A percentile compares a stretch with the other conserved stretches of the same genome.
Conservation (phyloP, 92 coral and sea anemone species). For the Palythoa grandis region DNA sequence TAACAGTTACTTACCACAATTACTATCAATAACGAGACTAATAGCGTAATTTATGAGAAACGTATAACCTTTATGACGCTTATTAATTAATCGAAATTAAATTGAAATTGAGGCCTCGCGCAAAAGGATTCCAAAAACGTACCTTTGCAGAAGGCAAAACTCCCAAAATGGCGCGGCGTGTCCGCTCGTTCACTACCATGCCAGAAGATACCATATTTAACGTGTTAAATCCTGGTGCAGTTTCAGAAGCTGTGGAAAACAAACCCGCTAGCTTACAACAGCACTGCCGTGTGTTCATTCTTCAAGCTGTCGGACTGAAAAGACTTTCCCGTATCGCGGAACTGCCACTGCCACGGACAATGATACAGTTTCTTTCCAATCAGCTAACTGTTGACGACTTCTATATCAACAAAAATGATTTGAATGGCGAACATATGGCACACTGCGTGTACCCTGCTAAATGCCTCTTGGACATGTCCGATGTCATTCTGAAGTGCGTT, state of each 20-base stretch:
- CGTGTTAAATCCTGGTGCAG: constrained; percentile 69
- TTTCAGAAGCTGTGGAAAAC: constrained; percentile 39
- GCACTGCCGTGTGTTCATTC: constrained; percentile 82
- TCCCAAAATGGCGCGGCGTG: constrained; percentile 78
- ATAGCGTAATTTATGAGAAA: neutral
- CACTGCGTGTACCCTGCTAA: constrained; percentile 97
- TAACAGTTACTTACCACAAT: neutral
- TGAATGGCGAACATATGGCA: constrained; percentile 79
- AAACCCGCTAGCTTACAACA: constrained; percentile 71
- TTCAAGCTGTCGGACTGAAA: constrained; percentile 90
- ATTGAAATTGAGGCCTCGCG: constrained; percentile 1
- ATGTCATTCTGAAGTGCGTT: constrained; percentile 85
- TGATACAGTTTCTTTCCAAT: constrained; percentile 80
- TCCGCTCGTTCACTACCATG: constrained; percentile 74
- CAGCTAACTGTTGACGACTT: constrained; percentile 90
- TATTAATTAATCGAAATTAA: neutral
- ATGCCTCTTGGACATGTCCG: constrained; percentile 93
- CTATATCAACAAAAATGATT: constrained; percentile 82
- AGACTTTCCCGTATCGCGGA: constrained; percentile 85
- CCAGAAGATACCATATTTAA: constrained; percentile 70
- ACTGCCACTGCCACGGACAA: constrained; percentile 89
- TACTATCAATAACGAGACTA: neutral
- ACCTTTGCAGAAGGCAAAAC: neutral
- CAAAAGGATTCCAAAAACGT: neutral
- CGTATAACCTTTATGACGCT: constrained; percentile 7